Conservation (phyloP, 2,797 vertebrate species). For the Centroberyx gerrardi region DNA sequence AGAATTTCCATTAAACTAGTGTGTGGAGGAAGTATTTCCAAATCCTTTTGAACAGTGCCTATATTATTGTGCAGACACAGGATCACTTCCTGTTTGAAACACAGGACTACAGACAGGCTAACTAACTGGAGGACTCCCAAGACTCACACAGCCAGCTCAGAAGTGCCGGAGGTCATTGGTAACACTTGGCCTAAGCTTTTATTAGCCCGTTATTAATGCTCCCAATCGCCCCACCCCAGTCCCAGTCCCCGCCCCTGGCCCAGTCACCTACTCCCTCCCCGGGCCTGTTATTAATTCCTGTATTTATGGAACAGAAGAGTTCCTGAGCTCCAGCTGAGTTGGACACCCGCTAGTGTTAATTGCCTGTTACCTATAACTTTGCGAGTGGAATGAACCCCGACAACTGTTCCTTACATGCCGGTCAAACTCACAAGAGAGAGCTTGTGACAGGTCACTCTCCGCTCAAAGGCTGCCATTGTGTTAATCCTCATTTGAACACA, state of each 20-base stretch:
- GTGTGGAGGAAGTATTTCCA: constrained; percentile 35
- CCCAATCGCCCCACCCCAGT: constrained; percentile 56
- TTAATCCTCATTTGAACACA: constrained; percentile 50
- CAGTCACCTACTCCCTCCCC: constrained; percentile 58
- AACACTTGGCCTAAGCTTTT: constrained; percentile 67
- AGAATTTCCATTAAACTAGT: constrained; percentile 12
- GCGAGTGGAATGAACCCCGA: constrained; percentile 61
- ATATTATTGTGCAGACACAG: constrained; percentile 50
- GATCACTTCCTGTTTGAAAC: constrained; percentile 49
- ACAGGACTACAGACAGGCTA: constrained; percentile 21
- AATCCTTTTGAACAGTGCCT: constrained; percentile 48
- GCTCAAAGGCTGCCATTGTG: constrained; percentile 65
- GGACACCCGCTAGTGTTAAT: constrained; percentile 67
- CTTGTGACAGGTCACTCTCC: constrained; percentile 51
- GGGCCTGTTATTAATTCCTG: constrained; percentile 58
- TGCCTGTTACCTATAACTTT: constrained; percentile 62
- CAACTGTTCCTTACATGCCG: constrained; percentile 72
- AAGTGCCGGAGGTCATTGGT: constrained; percentile 52
- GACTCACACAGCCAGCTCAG: constrained; percentile 39
- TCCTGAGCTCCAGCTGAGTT: constrained; percentile 70
- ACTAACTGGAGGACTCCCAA: constrained; percentile 53
- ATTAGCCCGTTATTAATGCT: constrained; percentile 71
- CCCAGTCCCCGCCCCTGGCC: constrained; percentile 31
- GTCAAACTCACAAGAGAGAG: constrained; percentile 45
- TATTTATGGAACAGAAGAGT: constrained; percentile 81